Evolutionary conservation across 2,888 invertebrate genomes (phyloP), one percentile per base, ranked within the genome.

Genomic region (Teleogryllus oceanicus): DNA sequence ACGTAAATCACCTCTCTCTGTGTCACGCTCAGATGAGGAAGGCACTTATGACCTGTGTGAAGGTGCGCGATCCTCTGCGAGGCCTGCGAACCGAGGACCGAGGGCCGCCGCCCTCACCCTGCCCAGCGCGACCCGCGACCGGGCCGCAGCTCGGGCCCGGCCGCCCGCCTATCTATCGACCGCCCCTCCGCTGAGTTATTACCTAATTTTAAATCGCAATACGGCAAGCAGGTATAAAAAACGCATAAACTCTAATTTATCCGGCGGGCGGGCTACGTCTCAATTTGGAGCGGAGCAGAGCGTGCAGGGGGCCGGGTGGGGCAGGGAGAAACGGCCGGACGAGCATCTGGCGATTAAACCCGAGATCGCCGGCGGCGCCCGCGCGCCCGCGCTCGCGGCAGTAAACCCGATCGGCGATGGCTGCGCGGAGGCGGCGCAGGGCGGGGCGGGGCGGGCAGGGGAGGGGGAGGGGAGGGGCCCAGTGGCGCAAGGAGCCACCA

Each of bases 221-320:
- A 62, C 62, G 13, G 16, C 62, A 62, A 62, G 62, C 62, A 62
- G 62, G 62, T 62, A 62, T 62, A 62, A 62, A 62, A 62, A 62
- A 62, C 62, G 62, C 62, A 62, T 62, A 62, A 62, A 62, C 62
- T 62, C 62, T 62, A 62, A 62, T 62, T 62, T 62, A 62, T 62
- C 62, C 62, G 37, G 37, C 37, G 37, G 37, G 37, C 37, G 62
- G 62, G 62, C 62, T 62, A 62, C 62, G 62, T 62, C 62, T 62
- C 62, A 62, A 62, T 62, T 62, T 62, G 62, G 62, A 62, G 62
- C 16, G 13, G 62, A n/a, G n/a, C n/a, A 3, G 62, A 62, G n/a
- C 16, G 62, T 2, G 62, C 2, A 12, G n/a, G 11, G 62, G n/a
- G n/a, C 13, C 2, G 24, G 24, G 24, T 3, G 24, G 24, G 3